Percentiles rank a stretch among this genome's conserved stretches.
Conservation (phyloP, 2,888 invertebrate genomes). For the Imbricaverruca yamaguchii region DNA sequence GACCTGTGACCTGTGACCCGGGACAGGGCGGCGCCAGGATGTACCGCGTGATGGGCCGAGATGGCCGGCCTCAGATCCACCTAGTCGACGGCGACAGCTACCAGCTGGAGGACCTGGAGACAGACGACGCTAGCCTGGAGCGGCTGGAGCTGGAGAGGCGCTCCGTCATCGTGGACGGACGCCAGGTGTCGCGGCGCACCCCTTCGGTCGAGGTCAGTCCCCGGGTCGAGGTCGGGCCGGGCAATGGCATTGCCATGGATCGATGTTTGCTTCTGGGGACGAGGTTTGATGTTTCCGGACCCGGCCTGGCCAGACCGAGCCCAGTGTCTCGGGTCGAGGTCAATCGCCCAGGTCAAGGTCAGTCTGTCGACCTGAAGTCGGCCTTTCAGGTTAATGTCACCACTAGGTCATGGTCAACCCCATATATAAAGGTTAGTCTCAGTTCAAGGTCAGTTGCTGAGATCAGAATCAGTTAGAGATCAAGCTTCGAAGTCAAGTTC, state of each 20-base stretch:
- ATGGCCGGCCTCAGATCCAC: background rate
- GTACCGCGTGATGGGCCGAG: background rate
- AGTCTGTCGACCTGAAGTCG: too few species aligned
- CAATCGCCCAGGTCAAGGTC: too few species aligned
- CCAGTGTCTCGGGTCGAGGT: too few species aligned
- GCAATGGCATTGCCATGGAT: too few species aligned
- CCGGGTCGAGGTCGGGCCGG: too few species aligned
- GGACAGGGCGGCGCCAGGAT: background rate
- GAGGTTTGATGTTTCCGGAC: background rate
- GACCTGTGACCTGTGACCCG: too few species aligned
- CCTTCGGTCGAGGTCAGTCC: background rate
- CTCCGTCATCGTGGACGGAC: background rate
- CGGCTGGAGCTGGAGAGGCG: constrained; percentile 7
- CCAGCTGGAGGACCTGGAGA: constrained; percentile 5
- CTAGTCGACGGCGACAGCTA: background rate
- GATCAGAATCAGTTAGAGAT: too few species aligned
- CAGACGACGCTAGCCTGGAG: background rate
- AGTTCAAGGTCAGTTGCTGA: too few species aligned
- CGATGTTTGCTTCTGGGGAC: background rate
- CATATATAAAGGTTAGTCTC: background rate
- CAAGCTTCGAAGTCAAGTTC: too few species aligned
- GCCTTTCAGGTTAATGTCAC: background rate
- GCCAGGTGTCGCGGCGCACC: background rate
- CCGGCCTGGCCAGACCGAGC: background rate
- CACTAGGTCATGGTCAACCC: background rate